Percentiles rank a stretch among this genome's conserved stretches.
phyloP scores from a whole-genome alignment of 1,140 invertebrate genomes.

The Anastrepha ludens region DNA sequence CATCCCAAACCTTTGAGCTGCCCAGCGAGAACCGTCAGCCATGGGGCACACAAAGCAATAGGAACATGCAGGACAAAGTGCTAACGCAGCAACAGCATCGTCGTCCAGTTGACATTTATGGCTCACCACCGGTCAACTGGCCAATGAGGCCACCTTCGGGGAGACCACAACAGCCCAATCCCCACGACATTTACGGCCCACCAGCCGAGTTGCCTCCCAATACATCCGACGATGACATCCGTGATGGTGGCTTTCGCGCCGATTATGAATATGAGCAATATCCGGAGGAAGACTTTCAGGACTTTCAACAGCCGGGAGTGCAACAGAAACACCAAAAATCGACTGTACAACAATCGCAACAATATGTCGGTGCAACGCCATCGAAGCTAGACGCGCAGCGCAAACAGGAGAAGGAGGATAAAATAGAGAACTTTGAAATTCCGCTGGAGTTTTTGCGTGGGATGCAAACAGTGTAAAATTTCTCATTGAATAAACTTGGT shows the following conservation, averaged over 20 bases:
- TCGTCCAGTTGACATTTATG: neutral
- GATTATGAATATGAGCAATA: slow-evolving; percentile 18
- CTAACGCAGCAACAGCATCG: neutral
- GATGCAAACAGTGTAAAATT: neutral
- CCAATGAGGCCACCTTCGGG: neutral
- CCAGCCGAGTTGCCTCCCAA: neutral
- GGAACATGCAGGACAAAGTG: neutral
- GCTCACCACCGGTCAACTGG: slow-evolving; percentile 31
- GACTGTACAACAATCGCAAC: neutral
- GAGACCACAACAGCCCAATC: neutral
- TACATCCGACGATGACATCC: neutral
- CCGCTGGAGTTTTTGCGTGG: neutral
- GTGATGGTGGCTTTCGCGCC: neutral
- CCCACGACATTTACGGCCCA: slow-evolving; percentile 8
- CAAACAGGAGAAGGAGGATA: neutral
- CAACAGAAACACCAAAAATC: neutral
- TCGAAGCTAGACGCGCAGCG: neutral
- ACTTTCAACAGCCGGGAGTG: neutral
- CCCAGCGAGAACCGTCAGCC: neutral
- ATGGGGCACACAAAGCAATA: neutral
- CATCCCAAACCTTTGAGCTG: neutral
- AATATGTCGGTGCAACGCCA: neutral
- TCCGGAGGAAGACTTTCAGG: neutral
- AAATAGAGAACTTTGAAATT: slow-evolving; percentile 45
- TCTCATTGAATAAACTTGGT: neutral